These are phyloP conservation scores for Amniataba percoides DNA, from an alignment of 2,797 vertebrate genomes.

Conservation along the genomic window DNA sequence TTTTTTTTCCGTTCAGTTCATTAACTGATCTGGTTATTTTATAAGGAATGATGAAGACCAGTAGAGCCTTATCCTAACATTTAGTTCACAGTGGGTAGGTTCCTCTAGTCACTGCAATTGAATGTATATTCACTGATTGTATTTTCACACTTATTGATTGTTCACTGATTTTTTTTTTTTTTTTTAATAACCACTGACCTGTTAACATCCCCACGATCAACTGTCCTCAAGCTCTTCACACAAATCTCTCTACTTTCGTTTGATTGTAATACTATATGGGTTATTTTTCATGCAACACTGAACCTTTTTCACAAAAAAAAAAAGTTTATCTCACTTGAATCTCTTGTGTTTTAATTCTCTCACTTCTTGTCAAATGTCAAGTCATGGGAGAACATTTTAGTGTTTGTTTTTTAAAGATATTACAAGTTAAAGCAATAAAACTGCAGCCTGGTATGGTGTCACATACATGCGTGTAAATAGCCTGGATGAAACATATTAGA, in stretches of 20 bases:
- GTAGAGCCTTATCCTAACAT: constrained; percentile 20
- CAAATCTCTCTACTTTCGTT: constrained; percentile 23
- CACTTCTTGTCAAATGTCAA: constrained; percentile 57
- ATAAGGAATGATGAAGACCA: constrained; percentile 45
- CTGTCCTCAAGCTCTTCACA: constrained; percentile 23
- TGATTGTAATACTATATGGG: constrained; percentile 29
- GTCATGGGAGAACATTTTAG: constrained; percentile 58
- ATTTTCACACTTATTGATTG: constrained; percentile 64
- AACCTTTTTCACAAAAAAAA: constrained; percentile 51
- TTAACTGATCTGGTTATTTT: constrained; percentile 44
- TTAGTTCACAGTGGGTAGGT: constrained; percentile 38
- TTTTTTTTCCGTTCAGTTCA: constrained; percentile 36
- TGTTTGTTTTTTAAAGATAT: constrained; percentile 48
- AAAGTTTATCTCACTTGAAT: constrained; percentile 74
- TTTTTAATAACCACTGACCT: constrained; percentile 40
- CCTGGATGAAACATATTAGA: constrained; percentile 54
- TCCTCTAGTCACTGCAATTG: constrained; percentile 67
- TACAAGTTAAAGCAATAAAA: constrained; percentile 61
- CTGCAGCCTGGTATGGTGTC: constrained; percentile 33
- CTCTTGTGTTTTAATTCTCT: constrained; percentile 57
- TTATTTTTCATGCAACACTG: constrained; percentile 66
- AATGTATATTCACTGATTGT: constrained; percentile 82
- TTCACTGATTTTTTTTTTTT: constrained; percentile 55
- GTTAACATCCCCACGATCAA: background rate
- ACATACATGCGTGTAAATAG: constrained; percentile 74